phyloP scores from a whole-genome alignment of 2,888 invertebrate genomes.

The Alloscopus bannaensis region DNA sequence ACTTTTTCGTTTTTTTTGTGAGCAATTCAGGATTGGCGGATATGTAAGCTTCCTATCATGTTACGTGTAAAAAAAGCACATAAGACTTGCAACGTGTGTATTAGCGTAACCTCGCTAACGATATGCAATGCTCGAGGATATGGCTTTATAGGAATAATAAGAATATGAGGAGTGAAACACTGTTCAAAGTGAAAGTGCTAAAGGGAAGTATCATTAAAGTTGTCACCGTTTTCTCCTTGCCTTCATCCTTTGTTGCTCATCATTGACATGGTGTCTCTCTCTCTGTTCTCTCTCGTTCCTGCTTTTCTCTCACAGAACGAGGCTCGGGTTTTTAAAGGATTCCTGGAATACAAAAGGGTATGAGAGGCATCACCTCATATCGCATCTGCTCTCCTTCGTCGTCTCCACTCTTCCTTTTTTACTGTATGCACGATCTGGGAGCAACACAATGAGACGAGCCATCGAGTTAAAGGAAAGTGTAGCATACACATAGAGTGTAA shows the following conservation, averaged over 20 bases:
- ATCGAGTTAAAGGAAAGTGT: background rate
- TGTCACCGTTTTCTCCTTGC: conserved; percentile 44
- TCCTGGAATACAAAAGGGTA: conserved; percentile 43
- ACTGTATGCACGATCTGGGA: conserved; percentile 23
- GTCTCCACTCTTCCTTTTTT: conserved; percentile 6
- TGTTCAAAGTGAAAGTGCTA: conserved; percentile 54
- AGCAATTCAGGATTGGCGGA: too few species aligned
- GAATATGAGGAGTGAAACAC: background rate
- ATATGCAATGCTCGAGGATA: too few species aligned
- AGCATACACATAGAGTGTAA: conserved; percentile 10
- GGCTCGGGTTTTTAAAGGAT: conserved; percentile 28
- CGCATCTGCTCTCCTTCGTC: conserved; percentile 30
- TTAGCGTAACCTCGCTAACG: too few species aligned
- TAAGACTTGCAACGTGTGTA: too few species aligned
- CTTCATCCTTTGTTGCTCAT: conserved; percentile 51
- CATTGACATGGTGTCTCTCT: conserved; percentile 56
- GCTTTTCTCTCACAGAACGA: conserved; percentile 29
- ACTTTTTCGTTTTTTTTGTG: too few species aligned
- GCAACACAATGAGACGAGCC: conserved; percentile 34
- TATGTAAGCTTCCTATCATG: too few species aligned
- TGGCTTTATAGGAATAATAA: too few species aligned
- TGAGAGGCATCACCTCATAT: conserved; percentile 42
- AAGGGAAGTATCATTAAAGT: conserved; percentile 63
- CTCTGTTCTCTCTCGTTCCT: too few species aligned
- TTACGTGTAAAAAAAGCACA: too few species aligned